phyloP scores from a whole-genome alignment of 2,113 vertebrate genomes.

The Ploceus nigricollis region DNA sequence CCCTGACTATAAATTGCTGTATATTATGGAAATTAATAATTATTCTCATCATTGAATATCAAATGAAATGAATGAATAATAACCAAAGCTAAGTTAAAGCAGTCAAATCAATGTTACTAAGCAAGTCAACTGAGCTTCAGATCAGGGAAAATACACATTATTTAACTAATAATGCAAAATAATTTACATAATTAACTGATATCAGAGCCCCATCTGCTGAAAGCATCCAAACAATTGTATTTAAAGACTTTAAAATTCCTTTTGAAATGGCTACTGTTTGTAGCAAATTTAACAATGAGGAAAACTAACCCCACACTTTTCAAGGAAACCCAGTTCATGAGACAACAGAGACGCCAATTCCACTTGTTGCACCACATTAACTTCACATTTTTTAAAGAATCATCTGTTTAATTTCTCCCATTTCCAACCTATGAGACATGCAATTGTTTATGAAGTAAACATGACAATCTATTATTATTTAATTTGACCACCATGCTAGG shows the following conservation, averaged over 20 bases:
- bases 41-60: background rate
- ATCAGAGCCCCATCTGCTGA: background rate
- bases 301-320: background rate
- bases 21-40: background rate
- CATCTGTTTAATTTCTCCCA: background rate
- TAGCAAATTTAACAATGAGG: background rate
- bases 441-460: background rate
- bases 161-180: background rate
- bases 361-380: slow-evolving; percentile 30
- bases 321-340: background rate
- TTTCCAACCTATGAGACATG: background rate
- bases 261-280: background rate
- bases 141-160: background rate
- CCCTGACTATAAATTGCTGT: background rate
- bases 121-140: background rate
- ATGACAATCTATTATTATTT: background rate
- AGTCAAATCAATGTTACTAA: background rate
- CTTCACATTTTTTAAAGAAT: background rate
- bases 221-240: background rate
- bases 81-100: background rate
- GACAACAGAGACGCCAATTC: background rate
- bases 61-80: background rate
- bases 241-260: background rate
- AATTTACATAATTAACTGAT: background rate
- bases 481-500: background rate